Evolutionary conservation across 2,797 vertebrate species (phyloP).

Genomic region (Buceros bicornis): DNA sequence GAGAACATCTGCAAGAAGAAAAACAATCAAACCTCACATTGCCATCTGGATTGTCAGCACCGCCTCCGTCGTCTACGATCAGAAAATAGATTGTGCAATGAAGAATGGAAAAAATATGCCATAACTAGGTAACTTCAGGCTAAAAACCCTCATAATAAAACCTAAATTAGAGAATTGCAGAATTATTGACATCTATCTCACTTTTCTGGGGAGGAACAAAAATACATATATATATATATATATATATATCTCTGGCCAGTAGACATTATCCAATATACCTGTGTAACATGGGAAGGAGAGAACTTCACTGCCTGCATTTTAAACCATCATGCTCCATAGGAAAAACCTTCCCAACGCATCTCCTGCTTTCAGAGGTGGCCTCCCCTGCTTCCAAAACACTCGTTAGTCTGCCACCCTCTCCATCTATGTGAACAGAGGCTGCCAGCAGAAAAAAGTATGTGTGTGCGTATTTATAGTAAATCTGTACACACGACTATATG

Average conservation of each 20-base stretch:
- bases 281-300: not conserved
- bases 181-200: not conserved
- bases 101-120: not conserved
- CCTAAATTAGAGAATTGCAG: not conserved
- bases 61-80: rapidly evolving
- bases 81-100: not conserved
- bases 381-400: not conserved
- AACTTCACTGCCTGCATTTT: not conserved
- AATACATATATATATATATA: too few species aligned
- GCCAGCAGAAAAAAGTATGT: not conserved
- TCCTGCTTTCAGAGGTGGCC: not conserved
- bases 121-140: not conserved
- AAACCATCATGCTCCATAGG: not conserved
- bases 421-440: not conserved
- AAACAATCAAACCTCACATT: not conserved
- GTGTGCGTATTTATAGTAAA: not conserved
- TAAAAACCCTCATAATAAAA: not conserved
- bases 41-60: too few species aligned
- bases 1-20: constrained; percentile 87
- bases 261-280: not conserved
- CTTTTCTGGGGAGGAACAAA: not conserved
- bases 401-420: not conserved
- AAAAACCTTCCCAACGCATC: not conserved
- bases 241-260: not conserved
- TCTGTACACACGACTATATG: not conserved